A percentile compares a stretch with the other conserved stretches of the same genome.
Evolutionary conservation across 2,888 invertebrate species (phyloP).

Genomic region (Neoscelio sp.): DNA sequence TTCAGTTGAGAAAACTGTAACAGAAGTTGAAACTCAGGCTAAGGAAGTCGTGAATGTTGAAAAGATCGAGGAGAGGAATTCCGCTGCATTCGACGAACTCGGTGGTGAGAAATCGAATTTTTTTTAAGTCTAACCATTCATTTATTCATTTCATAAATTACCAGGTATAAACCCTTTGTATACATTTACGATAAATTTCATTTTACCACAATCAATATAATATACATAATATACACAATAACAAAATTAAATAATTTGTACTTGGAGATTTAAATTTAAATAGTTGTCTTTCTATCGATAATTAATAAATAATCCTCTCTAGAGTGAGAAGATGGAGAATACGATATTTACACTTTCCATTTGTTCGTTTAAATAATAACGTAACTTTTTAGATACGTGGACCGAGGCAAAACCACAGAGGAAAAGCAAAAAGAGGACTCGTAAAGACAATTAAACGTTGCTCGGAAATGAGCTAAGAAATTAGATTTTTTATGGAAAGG

Average conservation of each 20-base stretch:
- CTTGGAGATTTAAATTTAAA: no score
- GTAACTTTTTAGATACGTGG: slow-evolving; percentile 86
- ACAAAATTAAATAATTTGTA: no score
- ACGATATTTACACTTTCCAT: no score
- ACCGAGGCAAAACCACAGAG: slow-evolving; percentile 89
- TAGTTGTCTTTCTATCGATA: no score
- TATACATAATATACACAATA: no score
- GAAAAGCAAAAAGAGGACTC: slow-evolving; percentile 91
- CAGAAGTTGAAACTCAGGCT: slow-evolving; percentile 71
- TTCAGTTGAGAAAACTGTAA: slow-evolving; percentile 70
- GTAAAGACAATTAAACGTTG: slow-evolving; percentile 87
- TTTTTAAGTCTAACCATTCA: no score
- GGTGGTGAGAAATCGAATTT: slow-evolving; percentile 84
- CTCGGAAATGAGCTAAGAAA: slow-evolving; percentile 25
- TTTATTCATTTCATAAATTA: no score
- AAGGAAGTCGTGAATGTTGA: slow-evolving; percentile 69
- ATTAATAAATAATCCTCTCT: no score
- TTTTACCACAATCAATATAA: no score
- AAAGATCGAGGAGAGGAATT: slow-evolving; percentile 74
- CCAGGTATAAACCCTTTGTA: no score
- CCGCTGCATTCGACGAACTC: slow-evolving; percentile 85
- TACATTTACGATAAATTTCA: no score
- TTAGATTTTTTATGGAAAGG: slow-evolving; percentile 30
- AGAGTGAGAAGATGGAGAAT: no score
- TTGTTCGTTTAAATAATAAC: not conserved